Conservation (phyloP, 2,113 vertebrate species). For the Pavo muticus region DNA sequence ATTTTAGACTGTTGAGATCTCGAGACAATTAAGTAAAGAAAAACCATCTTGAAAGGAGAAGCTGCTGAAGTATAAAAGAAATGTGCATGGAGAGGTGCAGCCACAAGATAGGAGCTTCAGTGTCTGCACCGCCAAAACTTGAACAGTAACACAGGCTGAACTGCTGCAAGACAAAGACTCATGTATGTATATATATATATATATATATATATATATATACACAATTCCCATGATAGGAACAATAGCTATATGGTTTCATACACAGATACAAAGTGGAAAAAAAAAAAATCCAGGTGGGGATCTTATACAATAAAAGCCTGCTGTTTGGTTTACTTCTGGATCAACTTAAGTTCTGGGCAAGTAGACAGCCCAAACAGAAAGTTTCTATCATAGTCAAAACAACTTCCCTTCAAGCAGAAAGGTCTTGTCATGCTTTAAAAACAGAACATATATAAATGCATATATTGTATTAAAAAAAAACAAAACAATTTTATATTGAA, state of each 20-base stretch:
- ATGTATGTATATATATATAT: neutral
- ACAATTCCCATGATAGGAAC: neutral
- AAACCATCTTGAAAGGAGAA: neutral
- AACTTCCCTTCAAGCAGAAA: neutral
- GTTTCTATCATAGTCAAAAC: neutral
- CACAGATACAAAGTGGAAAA: neutral
- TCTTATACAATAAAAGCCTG: neutral
- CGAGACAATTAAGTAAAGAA: neutral
- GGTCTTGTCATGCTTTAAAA: neutral
- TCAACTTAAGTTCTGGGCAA: neutral
- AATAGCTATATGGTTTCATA: neutral
- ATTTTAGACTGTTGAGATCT: neutral
- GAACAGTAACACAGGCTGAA: neutral
- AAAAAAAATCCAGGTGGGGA: neutral
- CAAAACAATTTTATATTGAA: neutral
- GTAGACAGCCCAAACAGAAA: neutral
- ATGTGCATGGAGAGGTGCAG: neutral
- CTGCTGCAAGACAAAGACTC: neutral
- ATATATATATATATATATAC: rapidly evolving
- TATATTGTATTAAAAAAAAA: neutral
- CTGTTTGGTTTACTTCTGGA: neutral
- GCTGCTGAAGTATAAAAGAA: neutral
- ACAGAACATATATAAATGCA: neutral
- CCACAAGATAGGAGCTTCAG: neutral
- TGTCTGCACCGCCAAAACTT: neutral